These are phyloP conservation scores for Ormyrus labotus DNA, from an alignment of 2,888 invertebrate genomes.

Conservation along the genomic window DNA sequence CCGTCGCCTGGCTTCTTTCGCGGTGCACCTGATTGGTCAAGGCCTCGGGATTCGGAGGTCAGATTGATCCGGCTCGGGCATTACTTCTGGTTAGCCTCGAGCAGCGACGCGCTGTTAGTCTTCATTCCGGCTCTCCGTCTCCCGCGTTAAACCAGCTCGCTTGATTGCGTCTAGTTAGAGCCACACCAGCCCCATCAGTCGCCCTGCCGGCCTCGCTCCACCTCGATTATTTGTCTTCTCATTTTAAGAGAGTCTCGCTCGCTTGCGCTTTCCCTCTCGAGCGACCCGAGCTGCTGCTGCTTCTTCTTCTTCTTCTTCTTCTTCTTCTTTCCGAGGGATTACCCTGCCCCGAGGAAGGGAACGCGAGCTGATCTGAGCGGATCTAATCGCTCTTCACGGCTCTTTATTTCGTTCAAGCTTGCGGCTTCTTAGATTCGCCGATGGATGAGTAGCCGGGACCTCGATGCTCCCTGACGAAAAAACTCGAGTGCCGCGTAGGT, in stretches of 20 bases:
- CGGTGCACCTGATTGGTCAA: constrained; percentile 54
- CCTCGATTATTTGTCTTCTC: constrained; percentile 72
- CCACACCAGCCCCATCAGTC: constrained; percentile 72
- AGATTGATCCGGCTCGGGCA: constrained; percentile 74
- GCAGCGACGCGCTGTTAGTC: constrained; percentile 73
- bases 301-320: not conserved
- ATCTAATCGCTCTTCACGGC: constrained; percentile 29
- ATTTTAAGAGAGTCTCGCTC: constrained; percentile 64
- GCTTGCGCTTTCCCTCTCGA: constrained; percentile 35
- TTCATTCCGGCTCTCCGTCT: constrained; percentile 70
- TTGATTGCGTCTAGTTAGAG: constrained; percentile 75
- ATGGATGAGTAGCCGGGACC: not conserved
- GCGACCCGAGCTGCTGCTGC: not conserved
- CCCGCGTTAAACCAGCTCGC: constrained; percentile 63
- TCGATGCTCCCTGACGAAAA: too few species aligned
- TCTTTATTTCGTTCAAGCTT: constrained; percentile 36
- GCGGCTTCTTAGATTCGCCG: not conserved
- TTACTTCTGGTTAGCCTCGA: constrained; percentile 75
- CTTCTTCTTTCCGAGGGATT: constrained; percentile 50
- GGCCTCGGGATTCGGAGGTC: constrained; percentile 64
- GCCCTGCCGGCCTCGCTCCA: constrained; percentile 66
- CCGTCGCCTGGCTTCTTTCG: constrained; percentile 26
- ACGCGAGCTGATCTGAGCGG: not conserved
- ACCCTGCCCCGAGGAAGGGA: constrained; percentile 42
- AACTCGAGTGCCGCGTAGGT: too few species aligned